Evolutionary conservation across 2,797 vertebrate species (phyloP), one percentile per base, ranked within the genome.

Genomic region (Simalia tracyae): DNA sequence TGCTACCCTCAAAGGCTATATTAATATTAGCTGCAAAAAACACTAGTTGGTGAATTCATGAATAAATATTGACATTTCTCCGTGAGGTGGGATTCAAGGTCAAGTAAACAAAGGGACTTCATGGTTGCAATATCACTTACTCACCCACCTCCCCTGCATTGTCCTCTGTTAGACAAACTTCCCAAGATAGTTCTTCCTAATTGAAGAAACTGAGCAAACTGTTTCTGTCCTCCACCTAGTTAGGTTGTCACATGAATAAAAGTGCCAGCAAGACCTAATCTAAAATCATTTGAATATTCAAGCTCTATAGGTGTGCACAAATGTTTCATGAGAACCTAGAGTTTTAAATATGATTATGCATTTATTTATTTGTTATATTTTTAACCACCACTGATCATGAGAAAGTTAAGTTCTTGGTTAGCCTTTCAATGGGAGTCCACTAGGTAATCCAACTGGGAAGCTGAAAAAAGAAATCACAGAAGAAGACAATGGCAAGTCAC

Each of bases 61-160:
- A 91, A 7, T 72, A 81, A 91, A 91, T 28, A 89, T 2, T 86
- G 60, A 88, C 81, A n/a, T 12, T 59, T 15, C 19, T 72, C 8
- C 84, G 26, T 50, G 15, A 60, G 61, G 81, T 7, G 72, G 46
- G 64, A 86, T 93, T 90, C 84, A 60, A 76, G 46, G 11, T n/a
- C 89, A 0, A 63, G 26, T 76, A 81, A 92, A 14, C 56, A 81
- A 90, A 87, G 42, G 2, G 60, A 86, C 54, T n/a, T 87, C 93
- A 93, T 92, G 8, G 54, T 95, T 61, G 94, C n/a, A 86, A 2
- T n/a, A 22, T 66, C 91, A 81, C 42, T 81, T 81, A 24, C 72
- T 8, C 9, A 12, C 24, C 76, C 19, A 86, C 26, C 68, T 93
- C 42, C 90, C 22, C 36, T 66, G 90, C 66, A 93, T 90, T 28